A percentile compares a stretch with the other conserved stretches of the same genome.
phyloP scores from a whole-genome alignment of 2,797 vertebrate genomes.

The Molossus molossus region DNA sequence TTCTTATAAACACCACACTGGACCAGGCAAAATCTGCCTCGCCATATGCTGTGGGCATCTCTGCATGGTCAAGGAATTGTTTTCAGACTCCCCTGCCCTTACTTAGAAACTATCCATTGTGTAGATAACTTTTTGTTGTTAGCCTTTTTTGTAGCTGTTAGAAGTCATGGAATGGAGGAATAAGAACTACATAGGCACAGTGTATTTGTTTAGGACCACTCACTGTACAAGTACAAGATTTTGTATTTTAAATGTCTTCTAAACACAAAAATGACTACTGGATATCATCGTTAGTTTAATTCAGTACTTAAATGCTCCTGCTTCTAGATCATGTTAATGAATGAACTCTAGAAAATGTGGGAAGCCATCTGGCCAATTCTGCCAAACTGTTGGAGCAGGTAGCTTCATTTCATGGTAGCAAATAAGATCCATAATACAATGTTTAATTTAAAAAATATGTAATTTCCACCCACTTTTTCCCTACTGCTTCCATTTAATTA shows the following conservation, averaged over 20 bases:
- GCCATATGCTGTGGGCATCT: background rate
- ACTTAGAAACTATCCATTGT: background rate
- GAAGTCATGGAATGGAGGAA: background rate
- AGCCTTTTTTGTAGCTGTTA: background rate
- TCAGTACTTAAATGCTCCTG: background rate
- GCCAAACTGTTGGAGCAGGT: background rate
- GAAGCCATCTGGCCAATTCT: background rate
- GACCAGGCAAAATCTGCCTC: background rate
- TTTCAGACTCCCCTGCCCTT: background rate
- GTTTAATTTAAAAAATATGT: background rate
- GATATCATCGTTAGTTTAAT: background rate
- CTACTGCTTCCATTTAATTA: background rate
- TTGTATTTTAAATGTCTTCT: background rate
- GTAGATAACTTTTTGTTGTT: background rate
- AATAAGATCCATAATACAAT: background rate
- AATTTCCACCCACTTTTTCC: background rate
- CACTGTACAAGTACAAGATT: background rate
- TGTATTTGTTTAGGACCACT: background rate
- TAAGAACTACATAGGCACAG: background rate
- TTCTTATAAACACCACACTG: background rate
- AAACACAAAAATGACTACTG: background rate
- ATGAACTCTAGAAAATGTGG: background rate
- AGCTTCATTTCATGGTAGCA: background rate
- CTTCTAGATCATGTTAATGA: background rate
- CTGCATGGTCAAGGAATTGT: background rate